Base-by-base conservation (phyloP, 2,113 vertebrate genomes). In the Bos javanicus region DNA sequence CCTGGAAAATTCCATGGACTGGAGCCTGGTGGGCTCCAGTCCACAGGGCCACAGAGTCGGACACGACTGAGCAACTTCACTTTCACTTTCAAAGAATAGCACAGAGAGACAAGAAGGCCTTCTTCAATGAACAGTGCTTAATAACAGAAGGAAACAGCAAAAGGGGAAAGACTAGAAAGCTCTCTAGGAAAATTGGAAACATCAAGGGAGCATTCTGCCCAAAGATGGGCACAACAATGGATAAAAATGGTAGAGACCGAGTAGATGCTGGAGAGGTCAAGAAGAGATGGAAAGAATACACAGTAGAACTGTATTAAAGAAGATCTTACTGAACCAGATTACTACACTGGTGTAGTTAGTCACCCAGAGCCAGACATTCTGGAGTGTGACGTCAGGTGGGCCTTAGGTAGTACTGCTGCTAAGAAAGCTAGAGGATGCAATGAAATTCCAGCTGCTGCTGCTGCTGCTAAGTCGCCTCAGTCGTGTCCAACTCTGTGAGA, bases 11-110 rank as follows among this genome's bases (percentile, higher is more conserved):
- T 36, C 19, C 19, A 21, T 36, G n/a, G n/a, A 36, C 5, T 71
- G n/a, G n/a, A 71, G 19, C 67, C n/a, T 36, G 17, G 17, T 36
- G 64, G 64, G 64, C 17, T 71, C 5, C 64, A 71, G 64, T 67
- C 33, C 17, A 36, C 2, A 19, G 33, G 17, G 64, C 9, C 64
- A 36, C 4, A 71, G 64, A 67, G 64, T 12, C 0, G 0, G 64
- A 39, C 67, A 39, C 0, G 10, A 71, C 67, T 39, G n/a, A 71
- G 19, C 67, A 71, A 23, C 67, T 71, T 39, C n/a, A 71, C 67
- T 71, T 71, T 39, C 67, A 39, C 10, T 36, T 57, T 57, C 56
- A 57, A 71, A 71, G 5, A 23, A 71, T 10, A 39, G 67, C 67
- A 23, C 10, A 39, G n/a, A 23, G n/a, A 71, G n/a, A 39, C 19